A percentile compares a stretch with the other conserved stretches of the same genome.
Evolutionary conservation across 2,113 vertebrate species (phyloP).

Genomic region (Cairina moschata): DNA sequence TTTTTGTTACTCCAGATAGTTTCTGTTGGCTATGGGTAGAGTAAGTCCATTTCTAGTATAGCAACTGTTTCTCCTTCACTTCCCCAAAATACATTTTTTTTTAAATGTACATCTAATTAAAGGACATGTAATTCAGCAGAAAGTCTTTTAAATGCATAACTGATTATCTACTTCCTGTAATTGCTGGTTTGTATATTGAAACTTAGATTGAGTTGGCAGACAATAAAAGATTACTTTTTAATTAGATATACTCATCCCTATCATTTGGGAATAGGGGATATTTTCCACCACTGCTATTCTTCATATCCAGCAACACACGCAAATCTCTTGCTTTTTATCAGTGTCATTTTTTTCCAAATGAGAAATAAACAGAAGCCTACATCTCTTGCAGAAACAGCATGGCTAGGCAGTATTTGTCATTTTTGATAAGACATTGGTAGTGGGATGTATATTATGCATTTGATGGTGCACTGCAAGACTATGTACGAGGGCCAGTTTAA

Average conservation of each 20-base stretch:
- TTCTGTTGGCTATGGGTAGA: background rate
- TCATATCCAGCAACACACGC: background rate
- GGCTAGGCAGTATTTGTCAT: background rate
- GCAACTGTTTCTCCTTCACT: slow-evolving; percentile 36
- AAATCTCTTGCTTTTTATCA: slow-evolving; percentile 43
- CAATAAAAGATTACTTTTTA: slow-evolving; percentile 76
- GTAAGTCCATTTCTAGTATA: slow-evolving; percentile 5
- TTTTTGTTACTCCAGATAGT: slow-evolving; percentile 28
- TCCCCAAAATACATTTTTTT: slow-evolving; percentile 42
- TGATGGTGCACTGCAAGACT: background rate
- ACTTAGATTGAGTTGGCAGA: slow-evolving; percentile 74
- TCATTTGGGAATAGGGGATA: slow-evolving; percentile 66
- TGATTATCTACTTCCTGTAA: slow-evolving; percentile 76
- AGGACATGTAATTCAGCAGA: slow-evolving; percentile 62
- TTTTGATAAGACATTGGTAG: background rate
- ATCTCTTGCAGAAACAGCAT: background rate
- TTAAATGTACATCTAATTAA: slow-evolving; percentile 66
- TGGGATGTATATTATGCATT: background rate
- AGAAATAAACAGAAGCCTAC: slow-evolving; percentile 34
- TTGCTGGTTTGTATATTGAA: slow-evolving; percentile 71
- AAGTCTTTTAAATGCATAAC: slow-evolving; percentile 71
- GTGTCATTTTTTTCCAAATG: slow-evolving; percentile 29
- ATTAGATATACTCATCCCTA: slow-evolving; percentile 71
- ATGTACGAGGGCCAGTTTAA: background rate
- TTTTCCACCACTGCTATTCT: slow-evolving; percentile 25